A percentile compares a stretch with the other conserved stretches of the same genome.
These are phyloP conservation scores for Ifrita kowaldi DNA, from an alignment of 2,113 vertebrate species.

Conservation along the genomic window DNA sequence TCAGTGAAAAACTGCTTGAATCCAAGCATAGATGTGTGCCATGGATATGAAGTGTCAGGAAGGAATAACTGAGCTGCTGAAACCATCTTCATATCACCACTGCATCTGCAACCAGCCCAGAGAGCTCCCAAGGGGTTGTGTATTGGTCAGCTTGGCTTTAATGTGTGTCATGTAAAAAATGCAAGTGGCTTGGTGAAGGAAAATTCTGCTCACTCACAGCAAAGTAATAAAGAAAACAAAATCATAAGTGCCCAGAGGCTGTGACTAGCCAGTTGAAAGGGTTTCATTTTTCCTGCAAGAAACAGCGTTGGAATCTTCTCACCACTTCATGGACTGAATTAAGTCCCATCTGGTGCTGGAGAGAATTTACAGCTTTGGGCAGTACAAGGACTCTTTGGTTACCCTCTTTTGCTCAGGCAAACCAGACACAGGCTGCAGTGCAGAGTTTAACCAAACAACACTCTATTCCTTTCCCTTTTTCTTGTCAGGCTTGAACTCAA, in stretches of 20 bases:
- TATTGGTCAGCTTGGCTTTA: background rate
- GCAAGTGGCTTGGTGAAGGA: background rate
- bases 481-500: background rate
- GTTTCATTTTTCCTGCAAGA: constrained; percentile 26
- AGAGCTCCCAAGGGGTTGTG: background rate
- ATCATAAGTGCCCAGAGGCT: background rate
- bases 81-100: background rate
- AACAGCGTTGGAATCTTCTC: background rate
- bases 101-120: background rate
- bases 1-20: background rate
- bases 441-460: constrained; percentile 29
- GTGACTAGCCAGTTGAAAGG: constrained; percentile 9
- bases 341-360: constrained; percentile 3
- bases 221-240: constrained; percentile 18
- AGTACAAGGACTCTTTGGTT: background rate
- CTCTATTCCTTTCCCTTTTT: background rate
- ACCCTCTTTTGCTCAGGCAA: background rate
- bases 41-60: background rate
- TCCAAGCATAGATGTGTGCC: background rate
- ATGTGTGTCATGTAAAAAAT: background rate
- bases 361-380: constrained; percentile 21
- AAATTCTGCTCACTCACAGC: constrained; percentile 9
- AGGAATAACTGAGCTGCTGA: background rate
- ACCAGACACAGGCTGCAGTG: background rate
- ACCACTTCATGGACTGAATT: background rate